phyloP scores from a whole-genome alignment of 2,113 vertebrate species.

The Gila orcuttii region DNA sequence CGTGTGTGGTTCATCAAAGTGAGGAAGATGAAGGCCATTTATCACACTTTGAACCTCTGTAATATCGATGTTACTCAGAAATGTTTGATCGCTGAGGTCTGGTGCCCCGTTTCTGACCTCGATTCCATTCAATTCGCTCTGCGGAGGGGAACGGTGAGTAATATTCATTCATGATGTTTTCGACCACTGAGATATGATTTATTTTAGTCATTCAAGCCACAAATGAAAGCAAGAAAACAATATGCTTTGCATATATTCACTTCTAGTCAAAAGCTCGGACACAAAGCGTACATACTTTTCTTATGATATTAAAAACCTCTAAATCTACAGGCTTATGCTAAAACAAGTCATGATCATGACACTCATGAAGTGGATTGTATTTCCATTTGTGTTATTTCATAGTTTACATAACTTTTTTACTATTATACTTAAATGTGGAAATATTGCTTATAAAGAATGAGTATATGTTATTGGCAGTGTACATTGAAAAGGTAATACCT shows the following conservation, averaged over 20 bases:
- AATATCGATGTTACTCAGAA: conserved; percentile 99
- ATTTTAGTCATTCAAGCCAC: not conserved
- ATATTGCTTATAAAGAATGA: not conserved
- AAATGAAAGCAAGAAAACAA: not conserved
- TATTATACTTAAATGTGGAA: not conserved
- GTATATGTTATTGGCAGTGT: not conserved
- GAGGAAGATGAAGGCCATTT: conserved; percentile 99
- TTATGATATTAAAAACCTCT: not conserved
- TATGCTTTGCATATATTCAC: not conserved
- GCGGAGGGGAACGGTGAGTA: conserved; percentile 90
- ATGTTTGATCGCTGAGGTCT: conserved; percentile 97
- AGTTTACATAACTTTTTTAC: not conserved
- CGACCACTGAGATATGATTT: not conserved
- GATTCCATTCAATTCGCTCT: conserved; percentile 98
- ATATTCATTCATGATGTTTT: not conserved
- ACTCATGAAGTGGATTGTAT: not conserved
- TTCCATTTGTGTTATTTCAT: not conserved
- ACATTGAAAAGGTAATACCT: not conserved
- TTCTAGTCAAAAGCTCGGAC: not conserved
- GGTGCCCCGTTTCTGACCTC: conserved; percentile 95
- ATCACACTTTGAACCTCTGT: conserved; percentile 97
- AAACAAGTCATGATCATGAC: not conserved
- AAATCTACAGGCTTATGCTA: not conserved
- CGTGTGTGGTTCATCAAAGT: conserved; percentile 99
- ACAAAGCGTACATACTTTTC: not conserved